These are phyloP conservation scores for Ditylenchus dipsaci DNA, from an alignment of 1,140 invertebrate species.

Conservation along the genomic window DNA sequence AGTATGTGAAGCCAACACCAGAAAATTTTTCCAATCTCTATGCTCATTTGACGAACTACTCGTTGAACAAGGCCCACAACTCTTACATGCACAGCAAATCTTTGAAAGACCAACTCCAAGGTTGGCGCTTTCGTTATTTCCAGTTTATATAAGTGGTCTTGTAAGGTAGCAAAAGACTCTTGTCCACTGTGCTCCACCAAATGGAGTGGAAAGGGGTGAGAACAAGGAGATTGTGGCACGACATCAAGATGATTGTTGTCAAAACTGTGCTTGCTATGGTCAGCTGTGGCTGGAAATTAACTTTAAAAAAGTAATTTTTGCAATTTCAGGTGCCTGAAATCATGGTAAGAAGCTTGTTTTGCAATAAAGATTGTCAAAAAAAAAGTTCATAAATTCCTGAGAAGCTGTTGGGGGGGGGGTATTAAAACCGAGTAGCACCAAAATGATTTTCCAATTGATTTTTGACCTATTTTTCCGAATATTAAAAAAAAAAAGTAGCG, in stretches of 20 bases:
- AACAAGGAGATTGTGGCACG: conserved; percentile 58
- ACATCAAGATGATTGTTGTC: conserved; percentile 61
- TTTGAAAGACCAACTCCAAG: conserved; percentile 59
- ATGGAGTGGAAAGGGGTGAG: conserved; percentile 59
- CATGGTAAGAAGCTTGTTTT: conserved; percentile 38
- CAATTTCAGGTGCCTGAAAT: conserved; percentile 58
- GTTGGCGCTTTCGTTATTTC: conserved; percentile 57
- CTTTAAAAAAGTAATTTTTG: not conserved
- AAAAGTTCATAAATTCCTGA: no score
- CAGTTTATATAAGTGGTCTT: not conserved
- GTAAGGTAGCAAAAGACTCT: conserved; percentile 61
- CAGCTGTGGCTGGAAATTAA: not conserved
- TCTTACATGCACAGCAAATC: conserved; percentile 61
- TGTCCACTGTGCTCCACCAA: conserved; percentile 60
- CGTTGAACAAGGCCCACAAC: conserved; percentile 61
- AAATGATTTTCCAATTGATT: no score
- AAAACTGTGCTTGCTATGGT: conserved; percentile 61
- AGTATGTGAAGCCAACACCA: conserved; percentile 56
- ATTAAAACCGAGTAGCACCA: no score
- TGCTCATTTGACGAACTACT: conserved; percentile 64
- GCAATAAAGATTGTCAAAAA: conserved; percentile 27
- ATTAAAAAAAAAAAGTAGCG: no score
- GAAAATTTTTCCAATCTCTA: conserved; percentile 60
- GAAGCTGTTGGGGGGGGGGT: no score
- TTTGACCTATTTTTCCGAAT: no score